Evolutionary conservation across 2,888 invertebrate genomes (phyloP), one percentile per base, ranked within the genome.

Genomic region (Argyresthia goedartella): DNA sequence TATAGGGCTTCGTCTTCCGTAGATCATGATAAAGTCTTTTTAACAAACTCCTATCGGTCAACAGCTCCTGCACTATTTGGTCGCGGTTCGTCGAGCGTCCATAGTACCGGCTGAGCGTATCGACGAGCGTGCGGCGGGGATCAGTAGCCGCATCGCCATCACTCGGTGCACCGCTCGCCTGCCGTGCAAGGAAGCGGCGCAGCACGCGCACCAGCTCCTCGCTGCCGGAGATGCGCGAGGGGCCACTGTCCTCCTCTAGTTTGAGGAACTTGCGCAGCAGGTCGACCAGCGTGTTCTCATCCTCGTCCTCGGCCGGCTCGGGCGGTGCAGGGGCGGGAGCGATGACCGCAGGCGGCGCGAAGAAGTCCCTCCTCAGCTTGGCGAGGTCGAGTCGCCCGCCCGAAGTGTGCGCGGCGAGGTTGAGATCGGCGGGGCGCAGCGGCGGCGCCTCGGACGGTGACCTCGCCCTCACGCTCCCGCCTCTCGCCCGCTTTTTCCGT

Each of bases 11-110:
- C 33, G 92, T 89, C 64, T 92, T 91, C 57, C 92, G 87, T 59
- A 93, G 80, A 64, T 93, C 92, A 67, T 92, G 91, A 66, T 93
- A 92, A 35, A 93, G 79, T 69, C 90, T 92, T 71, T 92, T 93
- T 51, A 95, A 78, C 33, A 93, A 84, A 64, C 90, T 91, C 61
- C 93, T 88, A 70, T 95, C 92, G 9, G 92, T 92, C 51, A 94
- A 76, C 50, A 94, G 84, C 63, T 92, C 91, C 51, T 91, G 91
- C 60, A 93, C 91, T 53, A 93, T 90, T 69, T 88, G 89, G 57
- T 93, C 91, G 53, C 91, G 86, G 63, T 90, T 91, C 0, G 89
- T 81, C 11, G 90, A 89, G 59, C 91, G 89, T 57, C 89, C 87
- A 67, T 91, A 92, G 65, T 92, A 91, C 56, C 92, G 85, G 59